Base-by-base conservation (phyloP, 2,113 vertebrate genomes). In the Ceyx margarethae region DNA sequence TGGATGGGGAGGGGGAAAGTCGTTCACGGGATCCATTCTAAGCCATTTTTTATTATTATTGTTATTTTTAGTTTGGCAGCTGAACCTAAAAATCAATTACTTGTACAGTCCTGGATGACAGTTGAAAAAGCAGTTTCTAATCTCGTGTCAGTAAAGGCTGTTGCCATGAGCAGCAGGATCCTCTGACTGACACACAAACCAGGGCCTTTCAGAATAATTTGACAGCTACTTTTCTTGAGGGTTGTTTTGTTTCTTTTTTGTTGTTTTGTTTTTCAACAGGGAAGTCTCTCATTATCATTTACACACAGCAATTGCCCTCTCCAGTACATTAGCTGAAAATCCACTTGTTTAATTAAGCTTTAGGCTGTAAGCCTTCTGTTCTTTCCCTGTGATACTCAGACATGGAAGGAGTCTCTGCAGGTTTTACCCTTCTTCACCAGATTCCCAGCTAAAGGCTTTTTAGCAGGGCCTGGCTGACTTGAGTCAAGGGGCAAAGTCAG, bases 31-130 rank as follows among this genome's bases (percentile, higher is more conserved):
- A 86, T 72, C 43, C 35, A 57, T 87, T 77, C 33, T 31, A 80
- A 92, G 68, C 20, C 14, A 43, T 82, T 91, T 89, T 90, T 95
- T 87, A 85, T 94, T 93, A 85, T 91, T 94, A 50, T 91, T 92
- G 51, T 85, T 94, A 87, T 85, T 95, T 89, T 93, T 86, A 5
- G 29, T 91, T 87, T 93, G 95, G 67, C 92, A 95, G 53, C 56
- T 74, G 84, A 92, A 92, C 67, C 78, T 77, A 66, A 91, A 95
- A 95, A 94, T 95, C 90, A 93, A 95, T 95, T 96, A 94, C 75
- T 85, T 94, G 76, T 79, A 69, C 56, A 80, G 71, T 68, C 75
- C 61, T 82, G 85, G 81, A 21, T 90, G 93, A 91, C 92, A 95
- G 84, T n/a, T 78, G 68, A 62, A 91, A 92, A 95, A 83, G 31